These are phyloP conservation scores for Ptychodera flava DNA, from an alignment of 35 echinoderm and acorn worm genomes.

Conservation along the genomic window DNA sequence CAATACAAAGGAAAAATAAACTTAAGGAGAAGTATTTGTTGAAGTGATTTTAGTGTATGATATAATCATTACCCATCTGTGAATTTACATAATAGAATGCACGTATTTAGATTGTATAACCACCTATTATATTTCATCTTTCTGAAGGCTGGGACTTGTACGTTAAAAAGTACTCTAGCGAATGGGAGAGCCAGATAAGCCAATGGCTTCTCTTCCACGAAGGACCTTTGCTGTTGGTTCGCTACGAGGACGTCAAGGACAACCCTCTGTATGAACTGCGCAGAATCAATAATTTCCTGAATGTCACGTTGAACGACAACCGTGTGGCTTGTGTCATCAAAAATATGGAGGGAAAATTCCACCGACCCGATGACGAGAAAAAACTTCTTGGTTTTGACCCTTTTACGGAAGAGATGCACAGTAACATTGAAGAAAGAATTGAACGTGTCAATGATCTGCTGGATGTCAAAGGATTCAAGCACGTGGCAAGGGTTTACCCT, in stretches of 20 bases:
- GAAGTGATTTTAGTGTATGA: too few species aligned
- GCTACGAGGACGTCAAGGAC: constrained; percentile 53
- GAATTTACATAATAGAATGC: too few species aligned
- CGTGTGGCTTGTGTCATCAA: constrained; percentile 39
- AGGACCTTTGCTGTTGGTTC: background rate
- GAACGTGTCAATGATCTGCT: background rate
- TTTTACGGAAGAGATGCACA: background rate
- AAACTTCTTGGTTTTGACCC: background rate
- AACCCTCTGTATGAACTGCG: constrained; percentile 37
- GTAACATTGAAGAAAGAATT: background rate
- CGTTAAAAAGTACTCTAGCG: background rate
- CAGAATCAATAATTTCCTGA: constrained; percentile 46
- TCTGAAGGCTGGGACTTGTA: background rate
- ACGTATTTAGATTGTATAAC: too few species aligned
- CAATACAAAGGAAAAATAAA: too few species aligned
- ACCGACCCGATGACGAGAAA: background rate
- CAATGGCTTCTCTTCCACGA: background rate
- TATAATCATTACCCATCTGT: too few species aligned
- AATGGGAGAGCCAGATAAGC: background rate
- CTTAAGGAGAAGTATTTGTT: too few species aligned
- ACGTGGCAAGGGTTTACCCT: background rate
- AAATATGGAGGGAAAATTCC: background rate
- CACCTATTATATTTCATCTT: background rate
- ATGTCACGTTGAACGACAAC: constrained; percentile 9
- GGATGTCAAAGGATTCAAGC: background rate